Conservation (phyloP, 2,888 invertebrate genomes). For the Archips xylosteana region DNA sequence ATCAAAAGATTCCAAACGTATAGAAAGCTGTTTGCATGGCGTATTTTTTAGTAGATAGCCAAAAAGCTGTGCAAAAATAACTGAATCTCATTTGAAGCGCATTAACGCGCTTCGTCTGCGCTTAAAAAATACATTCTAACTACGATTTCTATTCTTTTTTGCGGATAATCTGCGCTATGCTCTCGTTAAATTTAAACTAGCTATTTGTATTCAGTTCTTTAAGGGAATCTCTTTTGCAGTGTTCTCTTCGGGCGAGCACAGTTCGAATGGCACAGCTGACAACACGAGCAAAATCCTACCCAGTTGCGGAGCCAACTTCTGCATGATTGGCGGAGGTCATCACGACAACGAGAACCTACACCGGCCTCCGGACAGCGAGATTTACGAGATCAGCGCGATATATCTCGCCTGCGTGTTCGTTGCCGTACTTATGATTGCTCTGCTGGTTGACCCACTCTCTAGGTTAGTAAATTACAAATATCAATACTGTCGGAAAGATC, state of each 20-base stretch:
- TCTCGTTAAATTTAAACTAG: neutral
- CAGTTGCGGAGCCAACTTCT: constrained; percentile 93
- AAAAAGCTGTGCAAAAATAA: no score
- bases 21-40: no score
- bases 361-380: constrained; percentile 93
- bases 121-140: neutral
- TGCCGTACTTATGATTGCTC: constrained; percentile 94
- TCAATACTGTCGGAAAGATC: no score
- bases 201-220: neutral
- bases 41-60: no score
- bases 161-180: no score
- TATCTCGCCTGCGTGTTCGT: constrained; percentile 94
- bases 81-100: no score
- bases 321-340: constrained; percentile 87
- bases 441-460: constrained; percentile 96
- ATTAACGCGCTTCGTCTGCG: neutral
- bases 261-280: constrained; percentile 71
- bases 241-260: constrained; percentile 91
- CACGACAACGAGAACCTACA: constrained; percentile 91
- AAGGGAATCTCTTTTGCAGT: constrained; percentile 77
- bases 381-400: constrained; percentile 95
- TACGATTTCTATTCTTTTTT: neutral
- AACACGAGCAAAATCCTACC: constrained; percentile 83
- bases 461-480: constrained; percentile 79
- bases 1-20: no score